A percentile compares a stretch with the other conserved stretches of the same genome.
Conservation (phyloP, 2,797 vertebrate species). For the Characodon lateralis region DNA sequence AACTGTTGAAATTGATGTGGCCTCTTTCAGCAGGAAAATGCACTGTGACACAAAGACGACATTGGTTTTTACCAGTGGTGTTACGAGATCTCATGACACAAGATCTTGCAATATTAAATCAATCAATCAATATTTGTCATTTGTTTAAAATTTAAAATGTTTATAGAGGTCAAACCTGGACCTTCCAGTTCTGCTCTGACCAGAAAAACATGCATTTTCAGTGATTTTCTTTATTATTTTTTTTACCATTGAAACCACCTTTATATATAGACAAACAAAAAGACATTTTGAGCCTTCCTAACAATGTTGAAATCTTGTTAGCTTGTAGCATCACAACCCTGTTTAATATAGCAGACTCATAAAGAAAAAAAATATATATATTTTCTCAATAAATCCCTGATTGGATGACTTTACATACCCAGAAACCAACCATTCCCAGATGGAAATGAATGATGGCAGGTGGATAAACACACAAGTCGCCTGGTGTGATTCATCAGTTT, state of each 20-base stretch:
- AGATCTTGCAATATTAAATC: background rate
- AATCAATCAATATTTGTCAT: background rate
- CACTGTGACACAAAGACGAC: too few species aligned
- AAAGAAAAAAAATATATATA: background rate
- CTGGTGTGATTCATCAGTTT: slow-evolving; percentile 62
- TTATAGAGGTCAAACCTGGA: background rate
- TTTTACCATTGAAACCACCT: background rate
- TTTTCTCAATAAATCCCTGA: background rate
- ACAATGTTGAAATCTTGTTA: too few species aligned
- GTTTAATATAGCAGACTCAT: background rate
- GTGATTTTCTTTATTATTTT: too few species aligned
- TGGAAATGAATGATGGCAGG: slow-evolving; percentile 50
- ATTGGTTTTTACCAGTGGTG: background rate
- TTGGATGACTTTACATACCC: slow-evolving; percentile 4
- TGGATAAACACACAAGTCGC: slow-evolving; percentile 41
- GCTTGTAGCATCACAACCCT: background rate
- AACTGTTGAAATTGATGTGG: too few species aligned
- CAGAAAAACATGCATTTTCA: background rate
- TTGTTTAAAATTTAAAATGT: background rate
- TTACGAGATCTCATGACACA: background rate
- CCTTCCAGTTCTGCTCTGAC: background rate
- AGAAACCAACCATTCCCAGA: slow-evolving; percentile 29
- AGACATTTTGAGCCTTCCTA: background rate
- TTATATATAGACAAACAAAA: background rate
- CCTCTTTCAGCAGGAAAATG: too few species aligned